These are phyloP conservation scores for Pangasius mekongensis DNA, from an alignment of 2,797 vertebrate genomes.

Conservation along the genomic window DNA sequence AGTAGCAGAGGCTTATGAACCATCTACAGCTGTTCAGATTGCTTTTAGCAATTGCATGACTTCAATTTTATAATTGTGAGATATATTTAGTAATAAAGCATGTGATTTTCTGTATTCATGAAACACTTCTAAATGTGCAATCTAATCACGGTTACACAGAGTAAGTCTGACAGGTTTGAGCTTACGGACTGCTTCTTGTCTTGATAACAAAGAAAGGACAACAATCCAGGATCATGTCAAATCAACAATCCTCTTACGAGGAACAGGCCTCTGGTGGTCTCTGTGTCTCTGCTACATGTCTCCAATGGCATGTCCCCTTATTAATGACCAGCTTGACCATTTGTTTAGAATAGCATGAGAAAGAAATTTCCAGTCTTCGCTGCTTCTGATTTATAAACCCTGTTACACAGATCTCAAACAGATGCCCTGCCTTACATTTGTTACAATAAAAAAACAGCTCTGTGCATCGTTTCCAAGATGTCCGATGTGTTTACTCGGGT, in stretches of 20 bases:
- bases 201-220: background rate
- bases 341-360: background rate
- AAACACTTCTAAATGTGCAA: background rate
- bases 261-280: background rate
- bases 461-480: background rate
- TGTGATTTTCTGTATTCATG: background rate
- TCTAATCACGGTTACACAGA: background rate
- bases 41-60: background rate
- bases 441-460: constrained; percentile 13
- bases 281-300: background rate
- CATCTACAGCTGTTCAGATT: background rate
- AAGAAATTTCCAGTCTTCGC: background rate
- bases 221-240: background rate
- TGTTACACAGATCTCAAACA: background rate
- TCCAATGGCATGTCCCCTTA: background rate
- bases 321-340: background rate
- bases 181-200: background rate
- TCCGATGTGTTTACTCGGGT: background rate
- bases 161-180: too few relatives aligned
- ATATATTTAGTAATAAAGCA: background rate
- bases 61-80: background rate
- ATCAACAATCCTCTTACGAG: background rate
- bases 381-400: background rate
- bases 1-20: background rate
- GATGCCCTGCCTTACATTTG: background rate